Percentiles rank a stretch among this genome's conserved stretches.
Conservation (phyloP, 2,888 invertebrate species). For the Meliscaeva auricollis region DNA sequence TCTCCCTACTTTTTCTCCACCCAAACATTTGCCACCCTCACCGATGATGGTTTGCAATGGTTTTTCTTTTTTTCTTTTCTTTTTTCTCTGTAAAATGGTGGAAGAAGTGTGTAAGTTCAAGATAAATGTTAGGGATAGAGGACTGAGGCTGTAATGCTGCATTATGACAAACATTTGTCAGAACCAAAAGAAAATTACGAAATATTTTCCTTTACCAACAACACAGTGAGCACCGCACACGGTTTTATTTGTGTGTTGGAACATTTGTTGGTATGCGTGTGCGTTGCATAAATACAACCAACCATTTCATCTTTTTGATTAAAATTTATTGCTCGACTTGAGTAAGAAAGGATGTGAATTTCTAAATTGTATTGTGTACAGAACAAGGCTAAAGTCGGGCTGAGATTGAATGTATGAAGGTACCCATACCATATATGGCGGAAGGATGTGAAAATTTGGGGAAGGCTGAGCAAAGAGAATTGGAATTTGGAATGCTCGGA, state of each 20-base stretch:
- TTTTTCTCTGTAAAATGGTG: conserved; percentile 1
- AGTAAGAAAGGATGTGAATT: conserved; percentile 71
- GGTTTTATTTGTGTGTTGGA: background rate
- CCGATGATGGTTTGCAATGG: background rate
- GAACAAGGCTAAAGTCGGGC: background rate
- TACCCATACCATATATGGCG: background rate
- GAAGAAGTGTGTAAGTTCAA: conserved; percentile 32
- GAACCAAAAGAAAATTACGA: conserved; percentile 66
- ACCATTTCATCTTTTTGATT: conserved; percentile 72
- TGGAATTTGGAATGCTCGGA: conserved; percentile 15
- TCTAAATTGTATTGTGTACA: conserved; percentile 41
- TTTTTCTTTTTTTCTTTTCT: background rate
- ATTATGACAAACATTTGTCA: conserved; percentile 73
- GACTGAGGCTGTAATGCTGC: conserved; percentile 41
- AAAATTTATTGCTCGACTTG: conserved; percentile 72
- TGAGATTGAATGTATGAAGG: conserved; percentile 15
- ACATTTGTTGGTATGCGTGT: conserved; percentile 1
- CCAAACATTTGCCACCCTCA: background rate
- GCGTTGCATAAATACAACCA: conserved; percentile 38
- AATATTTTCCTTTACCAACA: conserved; percentile 38
- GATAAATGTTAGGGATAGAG: conserved; percentile 31
- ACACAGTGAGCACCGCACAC: background rate
- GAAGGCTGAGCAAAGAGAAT: background rate
- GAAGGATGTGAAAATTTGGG: background rate
- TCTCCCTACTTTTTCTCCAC: background rate